Conservation (phyloP, 2,888 invertebrate species). For the Drosophila nr. medialis region DNA sequence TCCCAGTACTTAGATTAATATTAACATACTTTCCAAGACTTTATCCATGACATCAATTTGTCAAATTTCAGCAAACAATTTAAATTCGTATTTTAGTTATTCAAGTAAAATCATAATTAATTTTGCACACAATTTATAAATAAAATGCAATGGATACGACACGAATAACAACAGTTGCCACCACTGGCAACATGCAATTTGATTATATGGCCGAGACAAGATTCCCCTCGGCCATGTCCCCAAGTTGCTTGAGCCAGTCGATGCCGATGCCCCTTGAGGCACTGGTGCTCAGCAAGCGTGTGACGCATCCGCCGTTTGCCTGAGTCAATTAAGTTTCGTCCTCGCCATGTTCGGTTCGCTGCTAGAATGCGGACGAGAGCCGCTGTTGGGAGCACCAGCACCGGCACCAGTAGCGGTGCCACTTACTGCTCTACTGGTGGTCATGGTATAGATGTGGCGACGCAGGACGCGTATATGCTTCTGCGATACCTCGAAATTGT, state of each 20-base stretch:
- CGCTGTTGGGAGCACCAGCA: neutral
- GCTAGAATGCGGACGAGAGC: conserved; percentile 16
- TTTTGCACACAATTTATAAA: conserved; percentile 33
- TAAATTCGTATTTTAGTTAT: neutral
- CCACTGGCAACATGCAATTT: conserved; percentile 58
- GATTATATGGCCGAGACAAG: conserved; percentile 38
- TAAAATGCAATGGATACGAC: conserved; percentile 8
- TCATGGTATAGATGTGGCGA: conserved; percentile 82
- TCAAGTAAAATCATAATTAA: conserved; percentile 5
- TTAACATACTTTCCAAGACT: neutral
- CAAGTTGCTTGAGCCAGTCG: conserved; percentile 55
- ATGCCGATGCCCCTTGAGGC: conserved; percentile 6
- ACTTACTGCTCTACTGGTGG: conserved; percentile 33
- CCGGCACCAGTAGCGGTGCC: neutral
- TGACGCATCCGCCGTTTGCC: conserved; percentile 14
- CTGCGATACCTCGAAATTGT: conserved; percentile 84
- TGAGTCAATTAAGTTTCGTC: conserved; percentile 9
- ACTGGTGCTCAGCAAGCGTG: conserved; percentile 47
- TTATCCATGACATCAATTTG: neutral
- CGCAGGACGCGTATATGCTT: conserved; percentile 83
- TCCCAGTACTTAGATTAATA: neutral
- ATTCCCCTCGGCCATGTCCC: conserved; percentile 35
- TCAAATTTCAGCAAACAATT: neutral
- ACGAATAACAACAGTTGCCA: conserved; percentile 11
- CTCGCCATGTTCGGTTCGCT: conserved; percentile 34